Conservation (phyloP, 2,888 invertebrate species). For the Meliscaeva auricollis region DNA sequence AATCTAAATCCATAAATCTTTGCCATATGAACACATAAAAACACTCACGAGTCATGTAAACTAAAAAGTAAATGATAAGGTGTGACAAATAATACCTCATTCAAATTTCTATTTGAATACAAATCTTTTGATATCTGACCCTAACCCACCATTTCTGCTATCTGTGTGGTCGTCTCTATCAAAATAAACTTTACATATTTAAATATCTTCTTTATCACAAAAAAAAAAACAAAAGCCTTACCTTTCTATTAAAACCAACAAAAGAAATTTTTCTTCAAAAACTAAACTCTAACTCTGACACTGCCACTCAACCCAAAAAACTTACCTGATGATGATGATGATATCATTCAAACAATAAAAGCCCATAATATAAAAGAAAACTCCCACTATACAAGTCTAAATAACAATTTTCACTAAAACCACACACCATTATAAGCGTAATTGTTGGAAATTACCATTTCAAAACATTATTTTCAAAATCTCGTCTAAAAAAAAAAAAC, state of each 20-base stretch:
- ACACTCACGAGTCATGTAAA: background rate
- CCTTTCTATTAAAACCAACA: conserved; percentile 9
- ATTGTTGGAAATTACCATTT: conserved; percentile 72
- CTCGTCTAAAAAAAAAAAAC: conserved; percentile 18
- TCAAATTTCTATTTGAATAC: background rate
- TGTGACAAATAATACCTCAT: conserved; percentile 5
- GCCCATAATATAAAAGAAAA: conserved; percentile 12
- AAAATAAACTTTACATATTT: background rate
- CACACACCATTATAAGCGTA: conserved; percentile 63
- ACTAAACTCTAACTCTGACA: conserved; percentile 27
- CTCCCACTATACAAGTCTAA: conserved; percentile 29
- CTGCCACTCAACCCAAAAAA: conserved; percentile 28
- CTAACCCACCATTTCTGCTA: conserved; percentile 32
- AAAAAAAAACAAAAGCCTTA: conserved; percentile 56
- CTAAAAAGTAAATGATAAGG: conserved; percentile 21
- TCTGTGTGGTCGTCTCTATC: conserved; percentile 44
- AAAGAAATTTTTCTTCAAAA: conserved; percentile 20
- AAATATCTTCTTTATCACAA: conserved; percentile 45
- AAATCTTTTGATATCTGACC: background rate
- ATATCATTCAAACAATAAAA: conserved; percentile 56
- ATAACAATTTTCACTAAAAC: conserved; percentile 31
- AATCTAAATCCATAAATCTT: no score
- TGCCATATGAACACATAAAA: no score
- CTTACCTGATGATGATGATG: conserved; percentile 36
- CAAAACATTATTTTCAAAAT: conserved; percentile 59